Conservation (phyloP, 2,888 invertebrate genomes). For the Brachypterus glaber region DNA sequence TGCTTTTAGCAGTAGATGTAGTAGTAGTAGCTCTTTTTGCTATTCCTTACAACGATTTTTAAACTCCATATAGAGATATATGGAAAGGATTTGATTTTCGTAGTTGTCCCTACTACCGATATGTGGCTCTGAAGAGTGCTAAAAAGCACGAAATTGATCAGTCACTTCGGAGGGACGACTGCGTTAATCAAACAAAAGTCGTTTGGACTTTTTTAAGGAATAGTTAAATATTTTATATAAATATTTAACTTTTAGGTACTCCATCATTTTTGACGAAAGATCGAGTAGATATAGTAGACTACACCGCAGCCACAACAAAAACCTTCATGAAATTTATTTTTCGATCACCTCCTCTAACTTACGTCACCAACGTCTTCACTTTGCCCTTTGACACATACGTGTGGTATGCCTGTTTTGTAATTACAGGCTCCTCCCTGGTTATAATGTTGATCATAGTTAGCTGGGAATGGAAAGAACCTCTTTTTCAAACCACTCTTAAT, state of each 20-base stretch:
- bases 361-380: conserved; percentile 53
- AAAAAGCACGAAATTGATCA: too few relatives aligned
- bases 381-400: conserved; percentile 52
- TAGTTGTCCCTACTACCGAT: too few relatives aligned
- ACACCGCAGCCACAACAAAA: conserved; percentile 46
- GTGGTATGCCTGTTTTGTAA: conserved; percentile 48
- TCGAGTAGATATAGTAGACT: conserved; percentile 40
- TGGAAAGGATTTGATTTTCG: too few relatives aligned
- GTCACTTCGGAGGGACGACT: too few relatives aligned
- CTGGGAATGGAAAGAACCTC: conserved; percentile 22
- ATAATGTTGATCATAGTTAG: conserved; percentile 17
- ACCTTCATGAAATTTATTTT: conserved; percentile 50
- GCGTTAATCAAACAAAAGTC: too few relatives aligned
- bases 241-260: conserved; percentile 30
- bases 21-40: too few relatives aligned
- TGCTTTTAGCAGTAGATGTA: too few relatives aligned
- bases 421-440: conserved; percentile 31
- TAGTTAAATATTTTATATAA: background rate
- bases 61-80: too few relatives aligned
- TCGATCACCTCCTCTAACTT: conserved; percentile 53
- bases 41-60: too few relatives aligned
- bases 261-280: conserved; percentile 33
- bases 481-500: conserved; percentile 6
- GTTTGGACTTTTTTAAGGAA: too few relatives aligned
- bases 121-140: too few relatives aligned